Conservation (phyloP, 2,797 vertebrate species). For the Dendrocincla tyrannina region DNA sequence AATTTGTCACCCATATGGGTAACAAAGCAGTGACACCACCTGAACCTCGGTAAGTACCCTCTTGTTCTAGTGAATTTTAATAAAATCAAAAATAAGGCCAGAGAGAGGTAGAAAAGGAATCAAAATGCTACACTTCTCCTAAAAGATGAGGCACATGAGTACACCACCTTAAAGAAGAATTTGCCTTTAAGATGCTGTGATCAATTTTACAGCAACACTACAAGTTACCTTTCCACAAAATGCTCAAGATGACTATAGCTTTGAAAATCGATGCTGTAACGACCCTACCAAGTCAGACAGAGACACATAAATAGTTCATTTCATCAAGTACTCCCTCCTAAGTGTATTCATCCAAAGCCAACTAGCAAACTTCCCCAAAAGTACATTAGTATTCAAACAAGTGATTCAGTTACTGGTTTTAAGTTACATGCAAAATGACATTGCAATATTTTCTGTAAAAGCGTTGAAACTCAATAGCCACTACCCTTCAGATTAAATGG, state of each 20-base stretch:
- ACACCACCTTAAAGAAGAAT: background rate
- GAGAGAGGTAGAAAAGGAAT: background rate
- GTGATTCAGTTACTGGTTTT: background rate
- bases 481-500: background rate
- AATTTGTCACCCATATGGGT: accelerated
- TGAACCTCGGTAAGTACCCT: background rate
- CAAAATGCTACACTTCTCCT: background rate
- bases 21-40: background rate
- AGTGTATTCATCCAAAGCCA: background rate
- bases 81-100: background rate
- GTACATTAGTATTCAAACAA: background rate
- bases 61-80: background rate
- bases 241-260: background rate
- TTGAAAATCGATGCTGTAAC: background rate
- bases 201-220: background rate
- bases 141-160: background rate
- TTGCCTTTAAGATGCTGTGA: background rate
- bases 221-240: background rate
- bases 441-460: background rate
- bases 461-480: background rate
- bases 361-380: background rate
- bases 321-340: background rate
- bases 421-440: background rate
- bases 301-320: background rate
- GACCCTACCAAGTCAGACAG: background rate